A percentile compares a stretch with the other conserved stretches of the same genome.
Conservation (phyloP, 2,113 vertebrate genomes). For the Notothenia rossii region DNA sequence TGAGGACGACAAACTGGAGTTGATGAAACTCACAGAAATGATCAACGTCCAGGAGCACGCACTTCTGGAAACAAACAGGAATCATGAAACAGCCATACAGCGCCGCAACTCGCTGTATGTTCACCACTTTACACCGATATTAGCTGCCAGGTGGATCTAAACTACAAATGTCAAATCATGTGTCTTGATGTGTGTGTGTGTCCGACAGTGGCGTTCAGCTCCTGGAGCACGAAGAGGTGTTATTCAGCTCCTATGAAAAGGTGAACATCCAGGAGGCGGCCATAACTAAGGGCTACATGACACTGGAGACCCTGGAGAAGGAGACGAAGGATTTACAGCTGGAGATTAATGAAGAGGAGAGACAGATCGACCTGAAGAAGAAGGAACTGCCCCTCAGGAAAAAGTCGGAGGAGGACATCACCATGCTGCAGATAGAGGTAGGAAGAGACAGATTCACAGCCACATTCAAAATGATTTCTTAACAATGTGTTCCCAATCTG, state of each 20-base stretch:
- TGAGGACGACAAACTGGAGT: constrained; percentile 80
- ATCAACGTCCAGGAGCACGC: constrained; percentile 83
- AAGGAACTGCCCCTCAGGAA: constrained; percentile 81
- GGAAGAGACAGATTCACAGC: constrained; percentile 12
- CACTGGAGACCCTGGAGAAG: constrained; percentile 87
- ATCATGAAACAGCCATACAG: constrained; percentile 81
- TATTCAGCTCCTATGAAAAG: constrained; percentile 88
- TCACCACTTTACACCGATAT: background rate
- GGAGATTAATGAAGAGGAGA: constrained; percentile 85
- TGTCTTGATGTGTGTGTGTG: background rate
- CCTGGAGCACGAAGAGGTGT: constrained; percentile 90
- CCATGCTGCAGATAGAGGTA: constrained; percentile 89
- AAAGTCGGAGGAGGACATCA: constrained; percentile 83
- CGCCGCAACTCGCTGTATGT: constrained; percentile 85
- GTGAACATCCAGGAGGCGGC: constrained; percentile 86
- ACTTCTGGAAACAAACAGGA: constrained; percentile 82
- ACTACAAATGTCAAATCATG: background rate
- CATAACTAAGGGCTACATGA: constrained; percentile 81
- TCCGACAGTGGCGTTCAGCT: constrained; percentile 87
- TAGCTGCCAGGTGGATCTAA: background rate
- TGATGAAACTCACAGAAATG: constrained; percentile 81
- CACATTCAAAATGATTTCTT: background rate
- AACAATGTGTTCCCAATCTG: background rate
- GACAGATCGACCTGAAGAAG: constrained; percentile 80
- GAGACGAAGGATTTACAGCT: constrained; percentile 86